phyloP scores from a whole-genome alignment of 2,888 invertebrate genomes.

The Cancer borealis region DNA sequence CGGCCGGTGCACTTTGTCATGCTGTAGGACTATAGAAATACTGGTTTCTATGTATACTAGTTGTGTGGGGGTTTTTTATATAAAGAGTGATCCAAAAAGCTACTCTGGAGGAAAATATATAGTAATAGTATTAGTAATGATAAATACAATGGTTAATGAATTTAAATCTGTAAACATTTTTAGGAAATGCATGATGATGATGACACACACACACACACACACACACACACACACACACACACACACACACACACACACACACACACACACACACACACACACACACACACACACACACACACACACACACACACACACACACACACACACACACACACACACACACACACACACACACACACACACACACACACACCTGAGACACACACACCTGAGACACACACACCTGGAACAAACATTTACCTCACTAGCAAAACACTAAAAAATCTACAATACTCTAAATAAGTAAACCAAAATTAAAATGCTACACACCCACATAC shows the following conservation, averaged over 20 bases:
- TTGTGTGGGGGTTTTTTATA: neutral
- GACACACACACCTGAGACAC: neutral
- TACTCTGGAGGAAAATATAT: neutral
- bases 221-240: slow-evolving; percentile 38
- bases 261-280: slow-evolving; percentile 22
- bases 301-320: slow-evolving; percentile 5
- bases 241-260: neutral
- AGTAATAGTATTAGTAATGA: neutral
- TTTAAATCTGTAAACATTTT: neutral
- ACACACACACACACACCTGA: neutral
- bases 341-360: slow-evolving; percentile 36
- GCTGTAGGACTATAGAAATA: neutral
- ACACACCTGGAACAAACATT: no score
- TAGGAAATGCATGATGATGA: neutral
- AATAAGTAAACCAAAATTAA: neutral
- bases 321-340: slow-evolving; percentile 41
- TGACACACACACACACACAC: slow-evolving; percentile 9
- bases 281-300: neutral
- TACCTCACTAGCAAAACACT: neutral
- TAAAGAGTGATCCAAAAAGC: no score
- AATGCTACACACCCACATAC: neutral
- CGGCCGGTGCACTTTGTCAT: neutral
- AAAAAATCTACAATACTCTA: neutral
- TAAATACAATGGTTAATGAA: neutral
- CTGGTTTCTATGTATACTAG: neutral